These are phyloP conservation scores for Rhipidura dahli DNA, from an alignment of 2,113 vertebrate species.

Conservation along the genomic window DNA sequence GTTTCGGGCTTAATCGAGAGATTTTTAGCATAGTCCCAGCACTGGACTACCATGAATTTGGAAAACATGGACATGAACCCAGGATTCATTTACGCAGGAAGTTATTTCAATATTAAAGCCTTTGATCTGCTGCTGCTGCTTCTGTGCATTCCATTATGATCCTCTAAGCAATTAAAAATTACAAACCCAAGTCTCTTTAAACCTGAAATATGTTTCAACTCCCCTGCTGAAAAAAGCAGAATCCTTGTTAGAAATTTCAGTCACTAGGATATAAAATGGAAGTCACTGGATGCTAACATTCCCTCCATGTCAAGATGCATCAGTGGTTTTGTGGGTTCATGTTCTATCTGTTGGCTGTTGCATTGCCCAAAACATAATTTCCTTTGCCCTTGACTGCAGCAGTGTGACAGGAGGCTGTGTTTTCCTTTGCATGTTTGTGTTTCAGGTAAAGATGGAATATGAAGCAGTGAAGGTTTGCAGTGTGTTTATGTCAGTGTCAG, in stretches of 20 bases:
- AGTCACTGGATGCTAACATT: background rate
- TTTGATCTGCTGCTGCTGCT: background rate
- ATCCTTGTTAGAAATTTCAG: background rate
- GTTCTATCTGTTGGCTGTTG: background rate
- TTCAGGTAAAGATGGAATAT: background rate
- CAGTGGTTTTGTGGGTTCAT: background rate
- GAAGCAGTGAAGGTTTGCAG: background rate
- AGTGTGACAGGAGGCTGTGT: background rate
- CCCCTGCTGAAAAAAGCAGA: background rate
- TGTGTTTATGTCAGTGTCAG: background rate
- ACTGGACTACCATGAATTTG: background rate
- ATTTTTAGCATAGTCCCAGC: background rate
- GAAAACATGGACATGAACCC: background rate
- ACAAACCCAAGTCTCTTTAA: background rate
- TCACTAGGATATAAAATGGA: background rate
- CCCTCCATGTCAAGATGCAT: background rate
- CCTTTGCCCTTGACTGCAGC: background rate
- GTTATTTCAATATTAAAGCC: background rate
- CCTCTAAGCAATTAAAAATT: background rate
- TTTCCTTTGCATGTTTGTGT: background rate
- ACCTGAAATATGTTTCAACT: background rate
- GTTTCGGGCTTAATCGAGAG: background rate
- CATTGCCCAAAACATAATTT: background rate
- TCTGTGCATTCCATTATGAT: background rate
- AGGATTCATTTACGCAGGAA: background rate